These are phyloP conservation scores for Corbicula japonica DNA, from an alignment of 2,888 invertebrate species.

Conservation along the genomic window DNA sequence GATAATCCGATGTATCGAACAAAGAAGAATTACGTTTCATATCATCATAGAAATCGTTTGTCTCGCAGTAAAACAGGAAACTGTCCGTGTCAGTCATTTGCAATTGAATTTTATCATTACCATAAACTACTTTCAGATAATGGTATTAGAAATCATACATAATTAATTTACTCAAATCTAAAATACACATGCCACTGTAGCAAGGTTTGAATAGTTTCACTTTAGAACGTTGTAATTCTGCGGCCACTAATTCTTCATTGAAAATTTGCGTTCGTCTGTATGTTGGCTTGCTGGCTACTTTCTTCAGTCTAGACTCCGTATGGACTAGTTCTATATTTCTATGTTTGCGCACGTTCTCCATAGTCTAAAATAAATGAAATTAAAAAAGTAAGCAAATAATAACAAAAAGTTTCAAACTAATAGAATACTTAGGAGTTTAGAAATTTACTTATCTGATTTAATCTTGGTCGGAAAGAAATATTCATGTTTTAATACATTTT, in stretches of 20 bases:
- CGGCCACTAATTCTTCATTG: slow-evolving; percentile 80
- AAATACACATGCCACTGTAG: too few species aligned
- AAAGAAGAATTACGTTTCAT: slow-evolving; percentile 12
- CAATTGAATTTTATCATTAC: too few species aligned
- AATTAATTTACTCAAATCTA: too few species aligned
- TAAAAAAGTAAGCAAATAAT: neutral
- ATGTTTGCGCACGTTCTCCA: slow-evolving; percentile 86
- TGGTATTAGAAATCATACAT: slow-evolving; percentile 84
- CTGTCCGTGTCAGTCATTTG: slow-evolving; percentile 1
- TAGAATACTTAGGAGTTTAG: neutral
- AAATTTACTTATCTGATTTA: too few species aligned
- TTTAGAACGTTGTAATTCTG: too few species aligned
- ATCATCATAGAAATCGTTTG: slow-evolving; percentile 28
- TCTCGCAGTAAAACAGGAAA: slow-evolving; percentile 25
- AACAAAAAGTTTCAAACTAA: neutral
- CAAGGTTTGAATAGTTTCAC: too few species aligned
- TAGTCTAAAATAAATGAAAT: slow-evolving; percentile 59
- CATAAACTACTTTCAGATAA: slow-evolving; percentile 76
- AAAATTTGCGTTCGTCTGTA: too few species aligned
- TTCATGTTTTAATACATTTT: too few species aligned
- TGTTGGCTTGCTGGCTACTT: slow-evolving; percentile 21
- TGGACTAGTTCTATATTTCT: slow-evolving; percentile 74
- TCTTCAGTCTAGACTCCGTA: neutral
- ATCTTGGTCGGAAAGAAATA: too few species aligned
- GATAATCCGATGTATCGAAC: too few species aligned